These are phyloP conservation scores for Phaenicophaeus curvirostris DNA, from an alignment of 2,797 vertebrate species.

Conservation along the genomic window DNA sequence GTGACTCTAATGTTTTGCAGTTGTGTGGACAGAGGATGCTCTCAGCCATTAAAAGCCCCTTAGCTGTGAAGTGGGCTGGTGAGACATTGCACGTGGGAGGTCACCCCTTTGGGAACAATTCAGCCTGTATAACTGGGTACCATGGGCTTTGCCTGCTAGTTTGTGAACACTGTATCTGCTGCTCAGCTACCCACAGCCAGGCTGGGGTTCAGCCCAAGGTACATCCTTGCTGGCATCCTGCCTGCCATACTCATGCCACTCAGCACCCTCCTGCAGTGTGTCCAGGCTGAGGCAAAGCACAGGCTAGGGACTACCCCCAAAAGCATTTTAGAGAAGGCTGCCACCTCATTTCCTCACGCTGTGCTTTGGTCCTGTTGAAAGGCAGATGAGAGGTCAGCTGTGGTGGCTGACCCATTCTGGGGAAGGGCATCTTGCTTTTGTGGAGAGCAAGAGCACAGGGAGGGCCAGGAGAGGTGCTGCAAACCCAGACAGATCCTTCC, in stretches of 20 bases:
- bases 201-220: neutral
- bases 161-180: neutral
- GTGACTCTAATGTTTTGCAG: neutral
- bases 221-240: neutral
- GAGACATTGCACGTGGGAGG: accelerated
- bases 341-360: neutral
- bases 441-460: neutral
- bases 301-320: neutral
- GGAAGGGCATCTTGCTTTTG: neutral
- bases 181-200: neutral
- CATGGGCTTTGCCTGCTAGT: neutral
- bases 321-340: neutral
- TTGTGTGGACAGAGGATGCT: neutral
- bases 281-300: neutral
- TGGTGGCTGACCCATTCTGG: neutral
- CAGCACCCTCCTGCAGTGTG: neutral
- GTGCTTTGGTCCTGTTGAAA: neutral
- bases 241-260: neutral
- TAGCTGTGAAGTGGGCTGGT: accelerated
- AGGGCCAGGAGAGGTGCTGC: neutral
- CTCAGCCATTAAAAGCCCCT: neutral
- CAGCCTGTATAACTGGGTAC: neutral
- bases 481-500: neutral
- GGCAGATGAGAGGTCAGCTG: accelerated
- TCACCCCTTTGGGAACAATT: neutral